Conservation (phyloP, 2,888 invertebrate genomes). For the Epinotia brunnichana region DNA sequence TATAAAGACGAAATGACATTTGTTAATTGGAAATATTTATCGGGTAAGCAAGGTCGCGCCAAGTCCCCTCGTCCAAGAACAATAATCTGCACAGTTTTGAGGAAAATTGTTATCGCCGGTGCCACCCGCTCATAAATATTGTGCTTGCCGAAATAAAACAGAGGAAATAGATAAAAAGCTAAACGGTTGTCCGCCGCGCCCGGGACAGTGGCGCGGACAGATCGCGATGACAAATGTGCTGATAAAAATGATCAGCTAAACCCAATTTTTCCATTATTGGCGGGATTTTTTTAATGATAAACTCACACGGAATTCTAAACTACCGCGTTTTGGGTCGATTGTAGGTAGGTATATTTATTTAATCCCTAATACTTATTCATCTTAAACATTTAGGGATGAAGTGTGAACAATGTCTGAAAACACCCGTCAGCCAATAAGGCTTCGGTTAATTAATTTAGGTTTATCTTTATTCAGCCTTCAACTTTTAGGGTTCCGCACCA, state of each 20-base stretch:
- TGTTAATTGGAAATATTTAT: conserved; percentile 25
- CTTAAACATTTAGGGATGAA: too few species aligned
- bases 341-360: too few species aligned
- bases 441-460: too few species aligned
- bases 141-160: conserved; percentile 73
- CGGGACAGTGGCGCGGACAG: conserved; percentile 64
- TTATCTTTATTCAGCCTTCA: too few species aligned
- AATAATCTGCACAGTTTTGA: conserved; percentile 78
- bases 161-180: conserved; percentile 77
- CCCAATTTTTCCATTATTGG: conserved; percentile 46
- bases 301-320: too few species aligned
- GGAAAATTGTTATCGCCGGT: conserved; percentile 78
- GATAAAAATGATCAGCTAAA: conserved; percentile 46
- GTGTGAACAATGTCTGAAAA: too few species aligned
- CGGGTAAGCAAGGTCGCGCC: conserved; percentile 12
- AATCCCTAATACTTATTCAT: too few species aligned
- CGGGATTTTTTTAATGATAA: conserved; percentile 28
- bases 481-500: too few species aligned
- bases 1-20: conserved; percentile 43
- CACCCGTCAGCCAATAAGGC: too few species aligned
- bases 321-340: too few species aligned
- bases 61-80: conserved; percentile 70
- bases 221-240: conserved; percentile 54
- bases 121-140: conserved; percentile 81
- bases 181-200: conserved; percentile 62